phyloP scores from a whole-genome alignment of 2,797 vertebrate species.

The Cyprinella venusta region DNA sequence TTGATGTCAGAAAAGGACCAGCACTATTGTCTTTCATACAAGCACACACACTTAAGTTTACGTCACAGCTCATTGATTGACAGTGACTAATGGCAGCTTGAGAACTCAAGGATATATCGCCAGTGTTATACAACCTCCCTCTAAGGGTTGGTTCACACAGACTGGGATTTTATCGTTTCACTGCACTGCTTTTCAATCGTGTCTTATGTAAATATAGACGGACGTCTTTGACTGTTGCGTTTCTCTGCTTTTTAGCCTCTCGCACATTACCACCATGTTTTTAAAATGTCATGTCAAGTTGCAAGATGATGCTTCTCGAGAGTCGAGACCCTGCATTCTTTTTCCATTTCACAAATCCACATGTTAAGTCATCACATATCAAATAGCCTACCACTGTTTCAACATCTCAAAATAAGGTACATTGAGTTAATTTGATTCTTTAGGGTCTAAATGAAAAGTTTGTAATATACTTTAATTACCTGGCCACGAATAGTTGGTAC shows the following conservation, averaged over 20 bases:
- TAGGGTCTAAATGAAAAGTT: no score
- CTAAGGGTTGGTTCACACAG: not conserved
- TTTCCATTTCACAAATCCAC: not conserved
- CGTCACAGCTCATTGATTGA: conserved; percentile 28
- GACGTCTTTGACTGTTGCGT: not conserved
- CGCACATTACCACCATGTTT: not conserved
- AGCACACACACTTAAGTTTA: not conserved
- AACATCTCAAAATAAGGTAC: not conserved
- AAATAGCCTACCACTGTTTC: not conserved
- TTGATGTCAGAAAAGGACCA: not conserved
- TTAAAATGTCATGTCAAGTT: not conserved
- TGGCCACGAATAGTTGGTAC: no score
- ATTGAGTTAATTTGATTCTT: no score
- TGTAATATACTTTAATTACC: no score
- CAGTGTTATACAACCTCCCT: conserved; percentile 36
- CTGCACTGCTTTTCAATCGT: not conserved
- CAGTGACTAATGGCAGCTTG: conserved; percentile 17
- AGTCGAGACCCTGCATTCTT: not conserved
- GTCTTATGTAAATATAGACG: not conserved
- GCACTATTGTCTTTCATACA: not conserved
- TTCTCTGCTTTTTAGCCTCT: not conserved
- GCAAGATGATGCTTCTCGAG: not conserved
- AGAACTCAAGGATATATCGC: conserved; percentile 16
- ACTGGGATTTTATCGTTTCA: not conserved
- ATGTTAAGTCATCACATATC: not conserved